Evolutionary conservation across 1,140 invertebrate genomes (phyloP), one percentile per base, ranked within the genome.

Genomic region (Centruroides vittatus): DNA sequence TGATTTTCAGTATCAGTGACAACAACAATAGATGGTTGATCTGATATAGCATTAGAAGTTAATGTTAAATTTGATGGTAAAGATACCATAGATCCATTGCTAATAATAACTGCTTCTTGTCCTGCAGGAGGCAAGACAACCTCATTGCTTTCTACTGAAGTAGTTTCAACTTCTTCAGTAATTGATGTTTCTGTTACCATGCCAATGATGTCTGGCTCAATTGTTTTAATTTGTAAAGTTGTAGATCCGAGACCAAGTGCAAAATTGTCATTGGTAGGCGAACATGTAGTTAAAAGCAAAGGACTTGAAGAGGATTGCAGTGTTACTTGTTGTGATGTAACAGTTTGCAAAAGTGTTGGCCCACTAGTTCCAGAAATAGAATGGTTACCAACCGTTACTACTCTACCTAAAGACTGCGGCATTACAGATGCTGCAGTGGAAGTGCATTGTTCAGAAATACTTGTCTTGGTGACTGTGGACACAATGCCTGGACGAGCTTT

Each of bases 251-350:
- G 41, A 6, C 41, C 41, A 8, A 41, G 41, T 41, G 41, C 41
- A 41, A 6, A 41, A 8, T 41, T 41, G 3, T 41, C 36, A 52
- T 55, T 55, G 61, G 63, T 36, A 41, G 63, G 57, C 23, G 49
- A 12, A 49, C 60, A 61, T 41, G 60, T 65, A 8, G 60, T 61
- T 61, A 62, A 50, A 12, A 64, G 62, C 35, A 60, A 57, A 35
- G 58, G 41, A 53, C 57, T 59, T 13, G 57, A 55, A 10, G 51
- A 51, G 9, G 55, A 49, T 23, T 53, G 55, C 8, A 41, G 8
- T 47, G 13, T 48, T n/a, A 59, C 55, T 47, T 59, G 57, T 11
- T 50, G 47, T 50, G n/a, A 47, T 23, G 57, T 41, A 55, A 52
- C 34, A 55, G 52, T 46, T 56, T 65, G 60, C 23, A 53, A 10